Evolutionary conservation across 2,113 vertebrate genomes (phyloP), one percentile per base, ranked within the genome.

Genomic region (Ochotona curzoniae): DNA sequence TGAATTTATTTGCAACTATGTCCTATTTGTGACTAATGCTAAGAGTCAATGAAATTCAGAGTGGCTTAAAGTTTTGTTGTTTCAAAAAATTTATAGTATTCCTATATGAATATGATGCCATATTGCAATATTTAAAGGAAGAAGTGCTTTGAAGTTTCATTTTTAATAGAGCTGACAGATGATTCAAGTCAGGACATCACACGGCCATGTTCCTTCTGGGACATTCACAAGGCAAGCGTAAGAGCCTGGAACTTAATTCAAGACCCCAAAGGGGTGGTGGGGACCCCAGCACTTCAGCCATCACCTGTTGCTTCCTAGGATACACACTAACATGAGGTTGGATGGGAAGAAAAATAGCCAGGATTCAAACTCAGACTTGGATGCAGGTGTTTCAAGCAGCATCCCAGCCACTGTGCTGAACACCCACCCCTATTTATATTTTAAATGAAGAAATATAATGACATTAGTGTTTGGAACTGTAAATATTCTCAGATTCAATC

Each of bases 401-500:
- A 57, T 57, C 54, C 18, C 15, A 57, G 18, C 5, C 54, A 57
- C 18, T 57, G 18, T 57, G 17, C 54, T 18, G 18, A 57, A 57
- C 54, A 57, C 54, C 17, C 54, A 57, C 54, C 54, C 54, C 13
- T 57, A 57, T 57, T 14, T 47, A 81, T 79, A 28, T 69, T 20
- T 64, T 76, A 90, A 79, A 18, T 86, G 28, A 90, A 74, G 57
- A 86, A 66, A 26, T 51, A 7, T 44, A 63, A 83, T 21, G 69
- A 30, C 18, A 69, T 91, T 75, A 13, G 0, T 64, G 35, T 87
- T 91, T 89, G 83, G 64, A 93, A 51, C 47, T 81, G 44, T 35
- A 93, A 92, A 76, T 93, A 85, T 32, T 91, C 30, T 73, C 81
- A 93, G 83, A 95, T 20, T 8, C 73, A 93, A 28, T 5, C 30